Percentiles rank a stretch among this genome's conserved stretches.
phyloP scores from a whole-genome alignment of 2,797 vertebrate species.

The Nasua narica region DNA sequence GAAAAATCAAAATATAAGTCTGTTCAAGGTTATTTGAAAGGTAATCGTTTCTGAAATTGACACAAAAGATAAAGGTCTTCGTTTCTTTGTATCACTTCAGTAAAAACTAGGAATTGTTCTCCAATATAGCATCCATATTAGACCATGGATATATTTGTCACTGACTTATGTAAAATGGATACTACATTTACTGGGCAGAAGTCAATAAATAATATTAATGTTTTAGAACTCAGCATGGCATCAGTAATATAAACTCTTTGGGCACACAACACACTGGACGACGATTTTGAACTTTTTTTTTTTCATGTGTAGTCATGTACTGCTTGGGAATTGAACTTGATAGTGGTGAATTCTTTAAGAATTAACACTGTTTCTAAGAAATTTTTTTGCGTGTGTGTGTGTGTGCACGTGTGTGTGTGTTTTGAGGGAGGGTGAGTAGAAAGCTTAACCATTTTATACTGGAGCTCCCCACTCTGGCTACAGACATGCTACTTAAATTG shows the following conservation, averaged over 20 bases:
- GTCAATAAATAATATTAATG: slow-evolving; percentile 58
- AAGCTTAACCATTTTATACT: background rate
- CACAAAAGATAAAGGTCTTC: slow-evolving; percentile 53
- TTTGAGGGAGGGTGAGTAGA: background rate
- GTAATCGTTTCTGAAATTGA: slow-evolving; percentile 62
- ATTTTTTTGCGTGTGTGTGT: background rate
- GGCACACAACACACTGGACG: background rate
- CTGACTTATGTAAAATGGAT: slow-evolving; percentile 47
- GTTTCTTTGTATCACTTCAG: slow-evolving; percentile 49
- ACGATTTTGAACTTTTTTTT: background rate
- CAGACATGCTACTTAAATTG: background rate
- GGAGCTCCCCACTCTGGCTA: rapidly evolving
- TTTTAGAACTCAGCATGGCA: slow-evolving; percentile 34
- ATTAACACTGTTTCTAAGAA: background rate
- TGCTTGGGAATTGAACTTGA: background rate
- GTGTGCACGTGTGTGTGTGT: background rate
- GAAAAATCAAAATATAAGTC: slow-evolving; percentile 48
- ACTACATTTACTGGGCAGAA: slow-evolving; percentile 29
- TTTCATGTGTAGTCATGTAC: background rate
- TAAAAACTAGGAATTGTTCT: slow-evolving; percentile 49
- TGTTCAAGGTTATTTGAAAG: slow-evolving; percentile 65
- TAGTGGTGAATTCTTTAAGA: background rate
- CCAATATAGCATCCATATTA: background rate
- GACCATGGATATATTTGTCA: slow-evolving; percentile 51
- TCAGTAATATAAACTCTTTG: background rate